Percentiles rank a stretch among this genome's conserved stretches.
phyloP scores from a whole-genome alignment of 2,888 invertebrate species.

The Ophion ellenae region DNA sequence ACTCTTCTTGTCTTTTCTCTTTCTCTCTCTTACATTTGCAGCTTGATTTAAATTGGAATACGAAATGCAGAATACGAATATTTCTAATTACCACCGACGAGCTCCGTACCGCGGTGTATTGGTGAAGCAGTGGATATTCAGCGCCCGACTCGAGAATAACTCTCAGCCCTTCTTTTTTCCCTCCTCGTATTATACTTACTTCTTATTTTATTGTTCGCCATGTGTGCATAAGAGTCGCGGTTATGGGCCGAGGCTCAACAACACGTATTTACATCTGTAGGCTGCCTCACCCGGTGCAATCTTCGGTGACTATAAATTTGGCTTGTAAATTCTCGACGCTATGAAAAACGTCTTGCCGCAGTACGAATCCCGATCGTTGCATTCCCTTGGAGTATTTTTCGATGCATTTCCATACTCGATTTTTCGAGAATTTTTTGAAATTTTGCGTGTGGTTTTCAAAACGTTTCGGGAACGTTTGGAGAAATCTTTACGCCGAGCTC shows the following conservation, averaged over 20 bases:
- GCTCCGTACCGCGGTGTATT: slow-evolving; percentile 58
- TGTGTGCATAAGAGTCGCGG: slow-evolving; percentile 39
- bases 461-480: too few species aligned
- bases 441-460: too few species aligned
- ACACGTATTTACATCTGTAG: slow-evolving; percentile 9
- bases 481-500: neutral
- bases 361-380: neutral
- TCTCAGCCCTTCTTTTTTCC: slow-evolving; percentile 26
- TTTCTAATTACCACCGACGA: slow-evolving; percentile 76
- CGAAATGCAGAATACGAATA: slow-evolving; percentile 72
- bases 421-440: too few species aligned
- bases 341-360: slow-evolving; percentile 18
- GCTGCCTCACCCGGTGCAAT: slow-evolving; percentile 38
- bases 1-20: slow-evolving; percentile 48
- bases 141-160: slow-evolving; percentile 48
- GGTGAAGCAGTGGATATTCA: slow-evolving; percentile 23
- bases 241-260: slow-evolving; percentile 21
- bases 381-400: too few species aligned
- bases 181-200: slow-evolving; percentile 6
- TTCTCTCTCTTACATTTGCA: slow-evolving; percentile 64
- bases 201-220: slow-evolving; percentile 19
- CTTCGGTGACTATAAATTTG: slow-evolving; percentile 45
- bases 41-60: slow-evolving; percentile 80
- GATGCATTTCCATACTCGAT: too few species aligned
- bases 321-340: slow-evolving; percentile 33